Percentiles rank a stretch among this genome's conserved stretches.
phyloP scores from a whole-genome alignment of 2,113 vertebrate genomes.

The Cavia aperea region DNA sequence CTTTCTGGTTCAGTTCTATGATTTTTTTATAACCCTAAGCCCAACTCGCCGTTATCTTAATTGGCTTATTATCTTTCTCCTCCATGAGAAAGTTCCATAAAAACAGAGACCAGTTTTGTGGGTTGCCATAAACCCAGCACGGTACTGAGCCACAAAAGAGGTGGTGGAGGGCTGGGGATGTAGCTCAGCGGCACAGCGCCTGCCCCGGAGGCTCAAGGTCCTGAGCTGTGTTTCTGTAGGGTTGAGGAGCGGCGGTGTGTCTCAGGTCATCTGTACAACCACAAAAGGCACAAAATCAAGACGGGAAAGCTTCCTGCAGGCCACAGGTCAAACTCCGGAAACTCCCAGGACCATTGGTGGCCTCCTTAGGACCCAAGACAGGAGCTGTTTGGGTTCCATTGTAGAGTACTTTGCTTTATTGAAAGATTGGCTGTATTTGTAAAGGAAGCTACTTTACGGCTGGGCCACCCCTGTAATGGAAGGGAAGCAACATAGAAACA shows the following conservation, averaged over 20 bases:
- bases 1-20: not conserved
- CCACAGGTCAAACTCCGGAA: not conserved
- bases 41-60: conserved; percentile 26
- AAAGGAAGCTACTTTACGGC: conserved; percentile 14
- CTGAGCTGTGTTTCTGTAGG: not conserved
- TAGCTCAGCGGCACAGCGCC: no score
- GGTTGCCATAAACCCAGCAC: not conserved
- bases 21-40: not conserved
- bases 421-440: conserved; percentile 32
- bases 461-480: not conserved
- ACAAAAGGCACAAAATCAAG: not conserved
- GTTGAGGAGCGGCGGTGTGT: not conserved
- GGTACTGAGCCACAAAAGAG: not conserved
- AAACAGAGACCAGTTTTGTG: not conserved
- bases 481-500: not conserved
- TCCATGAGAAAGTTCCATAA: conserved; percentile 33
- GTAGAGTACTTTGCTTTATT: not conserved
- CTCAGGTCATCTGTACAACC: not conserved
- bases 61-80: conserved; percentile 20
- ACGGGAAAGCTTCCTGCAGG: not conserved
- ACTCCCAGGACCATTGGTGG: not conserved
- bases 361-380: not conserved
- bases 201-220: no score
- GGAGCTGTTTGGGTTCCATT: not conserved
- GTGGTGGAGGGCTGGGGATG: no score